Base-by-base conservation (phyloP, 2,888 invertebrate species). In the Mesochorus sp. region DNA sequence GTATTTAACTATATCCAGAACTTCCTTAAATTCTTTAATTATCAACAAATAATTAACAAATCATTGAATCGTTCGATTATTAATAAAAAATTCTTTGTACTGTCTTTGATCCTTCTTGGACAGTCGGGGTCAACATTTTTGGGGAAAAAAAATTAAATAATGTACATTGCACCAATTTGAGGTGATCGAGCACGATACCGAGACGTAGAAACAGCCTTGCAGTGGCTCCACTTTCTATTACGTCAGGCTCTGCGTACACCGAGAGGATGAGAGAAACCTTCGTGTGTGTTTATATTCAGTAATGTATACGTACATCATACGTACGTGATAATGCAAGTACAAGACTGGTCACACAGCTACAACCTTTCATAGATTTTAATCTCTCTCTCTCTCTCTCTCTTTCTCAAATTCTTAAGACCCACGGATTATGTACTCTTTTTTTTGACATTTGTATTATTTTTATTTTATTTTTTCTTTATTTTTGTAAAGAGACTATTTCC, bases 161-260 rank as follows among this genome's bases (percentile, higher is more conserved):
- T 21, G 28, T 31, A 24, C 1, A 24, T n/a, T n/a, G n/a, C 24
- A 57, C 57, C 51, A 49, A 57, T 39, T 24, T 17, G 34, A 17
- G 21, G 24, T 26, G 49, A 14, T 49, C 34, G 34, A 34, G 19
- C 47, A 34, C 70, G 78, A 59, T 71, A 78, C 51, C 49, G 70
- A 61, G 68, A 78, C 78, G 74, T 84, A 81, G 83, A 79, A 85
- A 83, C 83, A 86, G 85, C 86, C 87, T 87, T 86, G 86, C 81
- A 71, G 68, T 57, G 83, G 72, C 85, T 85, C 84, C 84, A 85
- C 87, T 87, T 86, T 87, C 87, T 85, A 86, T 87, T 87, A 84
- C 86, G 86, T 86, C 87, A 85, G 82, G 79, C 76, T 26, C 5
- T 19, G n/a, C 61, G 47, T 37, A 76, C 49, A n/a, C n/a, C n/a